Conservation (phyloP, 2,797 vertebrate species). For the Sebastes diploproa region DNA sequence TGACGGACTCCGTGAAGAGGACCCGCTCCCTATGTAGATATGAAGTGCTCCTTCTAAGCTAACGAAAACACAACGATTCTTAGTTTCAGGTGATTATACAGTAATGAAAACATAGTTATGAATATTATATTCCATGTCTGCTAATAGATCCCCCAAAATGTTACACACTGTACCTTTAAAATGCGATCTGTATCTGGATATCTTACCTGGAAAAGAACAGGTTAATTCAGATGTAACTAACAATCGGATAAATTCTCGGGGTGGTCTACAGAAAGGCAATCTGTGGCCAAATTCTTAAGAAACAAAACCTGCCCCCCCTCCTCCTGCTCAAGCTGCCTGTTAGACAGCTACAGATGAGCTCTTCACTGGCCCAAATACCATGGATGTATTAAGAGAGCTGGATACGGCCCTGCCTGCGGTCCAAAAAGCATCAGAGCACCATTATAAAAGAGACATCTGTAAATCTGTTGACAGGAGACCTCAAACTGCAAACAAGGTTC, state of each 20-base stretch:
- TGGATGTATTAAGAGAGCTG: neutral
- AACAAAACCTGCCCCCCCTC: neutral
- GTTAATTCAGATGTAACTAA: neutral
- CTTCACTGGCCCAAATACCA: neutral
- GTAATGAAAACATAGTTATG: too few species aligned
- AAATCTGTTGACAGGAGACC: neutral
- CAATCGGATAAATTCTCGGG: too few species aligned
- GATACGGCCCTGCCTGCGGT: neutral
- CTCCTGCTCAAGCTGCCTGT: neutral
- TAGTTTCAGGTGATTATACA: too few species aligned
- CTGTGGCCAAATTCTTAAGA: neutral
- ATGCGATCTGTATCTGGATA: neutral
- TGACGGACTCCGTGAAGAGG: too few species aligned
- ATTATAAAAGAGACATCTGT: neutral
- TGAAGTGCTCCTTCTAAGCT: too few species aligned
- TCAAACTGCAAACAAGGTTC: neutral
- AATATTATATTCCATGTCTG: too few species aligned
- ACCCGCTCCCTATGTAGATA: too few species aligned
- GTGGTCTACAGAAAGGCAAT: neutral
- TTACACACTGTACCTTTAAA: too few species aligned
- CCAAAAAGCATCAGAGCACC: neutral
- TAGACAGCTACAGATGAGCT: neutral
- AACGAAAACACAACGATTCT: too few species aligned
- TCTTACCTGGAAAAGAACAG: neutral
- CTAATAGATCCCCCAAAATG: too few species aligned